Percentiles rank a stretch among this genome's conserved stretches.
Conservation (phyloP, 2,797 vertebrate species). For the Halcyon smyrnensis region DNA sequence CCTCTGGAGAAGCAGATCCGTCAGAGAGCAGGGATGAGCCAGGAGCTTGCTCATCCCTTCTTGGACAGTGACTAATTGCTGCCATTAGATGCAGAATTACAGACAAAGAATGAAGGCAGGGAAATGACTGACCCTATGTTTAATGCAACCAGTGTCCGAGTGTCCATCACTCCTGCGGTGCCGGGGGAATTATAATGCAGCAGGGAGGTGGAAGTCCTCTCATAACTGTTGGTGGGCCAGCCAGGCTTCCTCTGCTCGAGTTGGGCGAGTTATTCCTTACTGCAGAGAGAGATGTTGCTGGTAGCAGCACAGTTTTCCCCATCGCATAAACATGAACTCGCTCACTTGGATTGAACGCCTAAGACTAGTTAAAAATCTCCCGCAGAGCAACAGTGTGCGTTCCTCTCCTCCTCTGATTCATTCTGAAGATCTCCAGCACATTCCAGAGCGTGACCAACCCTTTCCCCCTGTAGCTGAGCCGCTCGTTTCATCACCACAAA, state of each 20-base stretch:
- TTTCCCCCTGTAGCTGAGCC: background rate
- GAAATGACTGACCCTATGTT: slow-evolving; percentile 43
- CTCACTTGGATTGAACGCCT: background rate
- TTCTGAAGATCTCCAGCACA: background rate
- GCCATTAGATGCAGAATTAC: slow-evolving; percentile 74
- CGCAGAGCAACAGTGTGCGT: background rate
- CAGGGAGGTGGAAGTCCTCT: background rate
- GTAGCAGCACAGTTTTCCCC: background rate
- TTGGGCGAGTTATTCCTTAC: background rate
- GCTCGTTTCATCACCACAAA: slow-evolving; percentile 3
- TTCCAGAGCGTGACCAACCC: background rate
- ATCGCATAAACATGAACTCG: accelerated
- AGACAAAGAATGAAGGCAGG: slow-evolving; percentile 52
- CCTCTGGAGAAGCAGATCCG: slow-evolving; percentile 56
- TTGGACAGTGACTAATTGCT: slow-evolving; percentile 82
- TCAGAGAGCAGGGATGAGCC: slow-evolving; percentile 49
- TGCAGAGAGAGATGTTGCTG: background rate
- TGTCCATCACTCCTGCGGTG: slow-evolving; percentile 3
- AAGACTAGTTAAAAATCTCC: background rate
- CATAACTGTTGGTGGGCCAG: accelerated
- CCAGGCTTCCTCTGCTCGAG: background rate
- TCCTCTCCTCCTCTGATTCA: background rate
- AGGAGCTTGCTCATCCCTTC: slow-evolving; percentile 57
- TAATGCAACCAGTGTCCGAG: slow-evolving; percentile 51
- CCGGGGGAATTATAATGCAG: slow-evolving; percentile 57